Base-by-base conservation (phyloP, 2,797 vertebrate species). In the Ispidina lecontei region DNA sequence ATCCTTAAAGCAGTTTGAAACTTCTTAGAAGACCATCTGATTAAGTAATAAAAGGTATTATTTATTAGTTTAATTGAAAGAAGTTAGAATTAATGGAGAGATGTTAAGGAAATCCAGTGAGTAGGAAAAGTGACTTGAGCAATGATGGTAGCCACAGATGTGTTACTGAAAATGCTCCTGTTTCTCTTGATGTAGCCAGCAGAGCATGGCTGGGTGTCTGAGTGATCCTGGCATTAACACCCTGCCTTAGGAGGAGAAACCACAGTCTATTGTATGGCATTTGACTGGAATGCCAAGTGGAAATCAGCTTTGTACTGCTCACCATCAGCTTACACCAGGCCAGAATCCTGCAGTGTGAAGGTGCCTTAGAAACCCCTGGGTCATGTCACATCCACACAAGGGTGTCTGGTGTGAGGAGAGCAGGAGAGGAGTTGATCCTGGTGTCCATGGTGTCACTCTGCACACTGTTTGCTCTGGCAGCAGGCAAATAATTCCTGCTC, bases 371-470 rank as follows among this genome's bases (percentile, higher is more conserved):
- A 67, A 19, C 12, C 49, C 51, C n/a, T 8, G 7, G 41, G 25
- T 12, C n/a, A 6, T 47, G n/a, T 41, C 25, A 18, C 35, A 14
- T 14, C 26, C 37, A 37, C 37, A 37, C 37, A 37, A 37, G 96
- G 85, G 92, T 22, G 94, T 76, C 41, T 81, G 96, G n/a, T 87
- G 92, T 44, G 94, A 97, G 59, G 91, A 95, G 59, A 95, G 95
- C 56, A 44, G 80, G 83, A 76, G 92, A 35, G 82, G 69, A 11
- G 84, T 90, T 69, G 44, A 44, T 23, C 96, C 94, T 26, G 89
- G 89, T 87, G 87, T 91, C 52, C 93, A 90, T 29, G 94, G 93
- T 55, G 95, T 94, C 26, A 92, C 78, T 16, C 93, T 96, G 54
- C 91, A 95, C 18, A 81, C 96, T 35, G 69, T 93, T 68, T 94